Base-by-base conservation (phyloP, 2,797 vertebrate genomes). In the Tragopan temminckii region DNA sequence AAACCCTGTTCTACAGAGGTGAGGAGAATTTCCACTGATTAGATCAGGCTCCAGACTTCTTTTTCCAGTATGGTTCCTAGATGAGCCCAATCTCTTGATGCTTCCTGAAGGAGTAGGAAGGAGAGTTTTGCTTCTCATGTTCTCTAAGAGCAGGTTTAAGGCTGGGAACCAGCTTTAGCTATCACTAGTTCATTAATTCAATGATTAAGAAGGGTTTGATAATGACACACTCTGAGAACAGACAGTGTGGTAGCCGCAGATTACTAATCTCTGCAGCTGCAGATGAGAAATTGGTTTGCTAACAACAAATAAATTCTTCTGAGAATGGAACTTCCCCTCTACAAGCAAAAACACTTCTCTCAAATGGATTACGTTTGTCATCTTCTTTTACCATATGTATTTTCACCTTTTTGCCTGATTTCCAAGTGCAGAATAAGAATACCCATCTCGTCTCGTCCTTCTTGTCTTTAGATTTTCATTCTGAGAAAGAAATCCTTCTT, bases 11-110 rank as follows among this genome's bases (percentile, higher is more conserved):
- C 89, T 96, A 55, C 69, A 79, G 70, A 86, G 23, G 77, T 92
- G 85, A 95, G 50, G 66, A 94, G 89, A 92, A 68, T 92, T 96
- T 89, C 93, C 93, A 59, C 59, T 93, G 94, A 96, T 96, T 91
- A 96, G 95, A 96, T 96, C 94, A 95, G 85, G 57, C 55, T 19
- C 62, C 85, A 88, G 89, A 88, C 80, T 79, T 82, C 84, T 95
- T 94, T 96, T 96, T 94, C 89, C 91, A 94, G 74, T 11, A 82
- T 89, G 85, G 87, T 91, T 95, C 85, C 80, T 89, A 62, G 42
- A 50, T 81, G 17, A 85, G 35, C 35, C 43, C 23, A 24, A 64
- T 83, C 72, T 95, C 72, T 46, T 27, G 10, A 59, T 80, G 36
- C 63, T 95, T 95, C 87, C 93, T 95, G 90, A 85, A 90, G 63